Evolutionary conservation across 2,888 invertebrate genomes (phyloP), one percentile per base, ranked within the genome.

Genomic region (Conistra vaccinii): DNA sequence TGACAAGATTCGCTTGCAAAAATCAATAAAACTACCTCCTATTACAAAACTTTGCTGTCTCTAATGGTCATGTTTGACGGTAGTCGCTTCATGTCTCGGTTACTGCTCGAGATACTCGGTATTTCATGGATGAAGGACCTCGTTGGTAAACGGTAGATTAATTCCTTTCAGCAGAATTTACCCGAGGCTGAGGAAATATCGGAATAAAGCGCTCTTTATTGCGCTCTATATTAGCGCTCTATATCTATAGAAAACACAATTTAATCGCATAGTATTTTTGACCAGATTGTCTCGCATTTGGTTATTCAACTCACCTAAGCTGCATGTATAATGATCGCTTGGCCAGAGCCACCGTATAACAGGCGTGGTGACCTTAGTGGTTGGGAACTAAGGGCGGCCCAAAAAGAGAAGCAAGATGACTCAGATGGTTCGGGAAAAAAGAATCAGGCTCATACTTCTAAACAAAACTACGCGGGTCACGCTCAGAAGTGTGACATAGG

Each of bases 111-210:
- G 29, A 69, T 67, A 35, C 45, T 65, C 62, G 26, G 65, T 51
- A n/a, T 23, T 67, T 20, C 72, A 69, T 48, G 72, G 57, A 72
- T 72, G 78, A 72, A 61, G 42, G 53, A 60, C 5, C 53, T 62
- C 53, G 48, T 83, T 73, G 62, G 58, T 10, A 66, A 62, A 69
- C 58, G 72, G 72, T 83, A 69, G 61, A 78, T 69, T 78, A 69
- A 66, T 69, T 83, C 55, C 57, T 82, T 81, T 72, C 67, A 77
- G 48, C 29, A 55, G 32, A 35, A 35, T 48, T 60, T 29, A 55
- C 53, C 32, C 29, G 61, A 62, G 48, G 42, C 35, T 53, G 42
- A 51, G 39, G 58, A 66, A 51, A 58, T 53, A 55, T 29, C 32
- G 51, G 57, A 55, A 39, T 61, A 58, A 29, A 57, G 14, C 42